phyloP scores from a whole-genome alignment of 2,797 vertebrate genomes.

The Microctenopoma lineatum region DNA sequence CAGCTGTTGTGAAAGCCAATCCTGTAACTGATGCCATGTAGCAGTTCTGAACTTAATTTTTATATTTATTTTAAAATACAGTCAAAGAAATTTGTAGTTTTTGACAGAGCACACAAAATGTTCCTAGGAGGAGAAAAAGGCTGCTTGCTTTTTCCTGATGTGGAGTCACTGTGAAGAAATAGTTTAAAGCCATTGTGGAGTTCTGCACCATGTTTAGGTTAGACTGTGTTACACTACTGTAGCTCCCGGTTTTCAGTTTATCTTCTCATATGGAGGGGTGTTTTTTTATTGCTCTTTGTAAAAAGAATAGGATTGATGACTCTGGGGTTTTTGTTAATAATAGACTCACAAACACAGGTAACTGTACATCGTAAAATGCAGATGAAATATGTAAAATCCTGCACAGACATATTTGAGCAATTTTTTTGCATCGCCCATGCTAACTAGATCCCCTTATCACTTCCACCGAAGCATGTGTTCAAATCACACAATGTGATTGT shows the following conservation, averaged over 20 bases:
- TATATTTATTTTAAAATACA: slow-evolving; percentile 67
- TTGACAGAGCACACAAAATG: slow-evolving; percentile 23
- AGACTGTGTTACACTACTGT: slow-evolving; percentile 4
- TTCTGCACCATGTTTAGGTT: neutral
- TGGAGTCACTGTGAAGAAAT: slow-evolving; percentile 53
- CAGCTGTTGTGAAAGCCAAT: slow-evolving; percentile 38
- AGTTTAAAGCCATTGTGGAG: slow-evolving; percentile 42
- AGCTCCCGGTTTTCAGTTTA: slow-evolving; percentile 14
- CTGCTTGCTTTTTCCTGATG: slow-evolving; percentile 29
- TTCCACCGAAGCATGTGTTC: too few relatives aligned
- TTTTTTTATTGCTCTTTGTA: slow-evolving; percentile 6
- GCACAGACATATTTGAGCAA: neutral
- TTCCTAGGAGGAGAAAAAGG: slow-evolving; percentile 10
- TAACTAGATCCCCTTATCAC: too few relatives aligned
- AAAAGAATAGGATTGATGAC: slow-evolving; percentile 6
- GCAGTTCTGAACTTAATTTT: slow-evolving; percentile 57
- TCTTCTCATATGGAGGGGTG: neutral
- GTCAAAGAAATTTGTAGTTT: slow-evolving; percentile 38
- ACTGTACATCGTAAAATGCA: neutral
- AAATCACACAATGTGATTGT: too few relatives aligned
- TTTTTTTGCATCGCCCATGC: too few relatives aligned
- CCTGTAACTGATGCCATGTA: slow-evolving; percentile 54
- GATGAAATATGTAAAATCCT: neutral
- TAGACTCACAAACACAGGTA: neutral
- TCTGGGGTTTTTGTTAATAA: slow-evolving; percentile 10